These are phyloP conservation scores for Steromphala cineraria DNA, from an alignment of 2,888 invertebrate species.

Conservation along the genomic window DNA sequence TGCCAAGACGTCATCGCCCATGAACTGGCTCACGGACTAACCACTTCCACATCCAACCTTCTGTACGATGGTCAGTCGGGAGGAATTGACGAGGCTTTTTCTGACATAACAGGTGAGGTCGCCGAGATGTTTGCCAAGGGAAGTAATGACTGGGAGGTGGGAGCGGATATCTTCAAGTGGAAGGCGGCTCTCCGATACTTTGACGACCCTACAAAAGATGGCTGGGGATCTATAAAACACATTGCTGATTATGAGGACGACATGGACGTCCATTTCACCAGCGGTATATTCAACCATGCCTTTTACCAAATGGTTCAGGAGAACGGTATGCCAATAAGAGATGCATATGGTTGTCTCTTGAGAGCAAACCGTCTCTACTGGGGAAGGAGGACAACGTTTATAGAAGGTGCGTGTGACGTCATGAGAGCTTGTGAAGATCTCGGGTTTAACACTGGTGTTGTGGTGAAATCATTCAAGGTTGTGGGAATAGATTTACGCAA, in stretches of 20 bases:
- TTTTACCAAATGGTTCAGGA: conserved; percentile 43
- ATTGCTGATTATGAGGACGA: conserved; percentile 33
- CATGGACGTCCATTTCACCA: conserved; percentile 51
- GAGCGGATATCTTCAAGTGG: conserved; percentile 34
- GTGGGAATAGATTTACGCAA: conserved; percentile 43
- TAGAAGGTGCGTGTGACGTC: conserved; percentile 51
- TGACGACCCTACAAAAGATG: conserved; percentile 48
- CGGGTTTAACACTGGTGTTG: conserved; percentile 39
- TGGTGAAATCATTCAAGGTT: conserved; percentile 38
- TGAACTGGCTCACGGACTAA: conserved; percentile 58
- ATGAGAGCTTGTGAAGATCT: conserved; percentile 52
- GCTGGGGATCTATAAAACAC: conserved; percentile 44
- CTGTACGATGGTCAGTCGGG: conserved; percentile 50
- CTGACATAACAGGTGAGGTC: conserved; percentile 54
- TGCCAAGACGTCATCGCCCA: conserved; percentile 52
- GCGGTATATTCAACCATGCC: conserved; percentile 53
- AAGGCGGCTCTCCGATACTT: conserved; percentile 45
- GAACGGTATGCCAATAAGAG: conserved; percentile 25
- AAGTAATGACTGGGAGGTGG: conserved; percentile 38
- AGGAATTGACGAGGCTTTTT: conserved; percentile 60
- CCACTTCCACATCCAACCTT: conserved; percentile 46
- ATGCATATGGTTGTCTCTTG: conserved; percentile 48
- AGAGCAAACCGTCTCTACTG: conserved; percentile 55
- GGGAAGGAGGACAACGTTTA: conserved; percentile 39
- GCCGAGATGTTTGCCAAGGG: conserved; percentile 37